Base-by-base conservation (phyloP, 2,113 vertebrate species). In the Pyrgilauda ruficollis region DNA sequence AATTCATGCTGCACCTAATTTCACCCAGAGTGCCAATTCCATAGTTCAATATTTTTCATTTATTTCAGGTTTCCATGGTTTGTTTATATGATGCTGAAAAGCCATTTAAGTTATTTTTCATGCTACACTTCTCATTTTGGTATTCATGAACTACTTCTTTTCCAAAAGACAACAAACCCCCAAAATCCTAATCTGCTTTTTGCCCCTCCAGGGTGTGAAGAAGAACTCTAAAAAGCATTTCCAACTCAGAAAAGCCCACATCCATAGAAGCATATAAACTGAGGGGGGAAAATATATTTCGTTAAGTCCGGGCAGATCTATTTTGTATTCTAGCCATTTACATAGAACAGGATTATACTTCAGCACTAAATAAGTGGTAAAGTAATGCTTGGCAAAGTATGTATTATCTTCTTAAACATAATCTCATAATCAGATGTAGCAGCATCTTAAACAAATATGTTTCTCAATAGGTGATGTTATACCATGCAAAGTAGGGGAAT, bases 341-440 rank as follows among this genome's bases (percentile, higher is more conserved):
- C 90, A 92, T 77, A 92, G 84, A 94, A 81, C 55, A 80, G 93
- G 94, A 96, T 96, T 97, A 93, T 93, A 87, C 64, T 91, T 90
- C 74, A 90, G 35, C 53, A 76, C 30, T 93, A 95, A 93, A 87
- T 92, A 92, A 95, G 33, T 95, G 76, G 59, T 93, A 94, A 96
- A 97, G 62, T 89, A 97, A 89, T 87, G 80, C 77, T 94, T 85
- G 67, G 61, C 74, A 95, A 94, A 97, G 81, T 89, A 94, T 96
- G 89, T 86, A 96, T 95, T 96, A 97, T 95, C 95, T 96, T 94
- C 95, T 96, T 96, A 97, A 96, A 82, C n/a, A 77, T 97, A 96
- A 97, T 96, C 96, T 96, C 89, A 94, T 96, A 95, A 96, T 97
- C 93, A 95, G 95, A 97, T 97, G 93, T 97, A 97, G 75, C 76